phyloP scores from a whole-genome alignment of 2,113 vertebrate species.

The Phyllopteryx taeniolatus region DNA sequence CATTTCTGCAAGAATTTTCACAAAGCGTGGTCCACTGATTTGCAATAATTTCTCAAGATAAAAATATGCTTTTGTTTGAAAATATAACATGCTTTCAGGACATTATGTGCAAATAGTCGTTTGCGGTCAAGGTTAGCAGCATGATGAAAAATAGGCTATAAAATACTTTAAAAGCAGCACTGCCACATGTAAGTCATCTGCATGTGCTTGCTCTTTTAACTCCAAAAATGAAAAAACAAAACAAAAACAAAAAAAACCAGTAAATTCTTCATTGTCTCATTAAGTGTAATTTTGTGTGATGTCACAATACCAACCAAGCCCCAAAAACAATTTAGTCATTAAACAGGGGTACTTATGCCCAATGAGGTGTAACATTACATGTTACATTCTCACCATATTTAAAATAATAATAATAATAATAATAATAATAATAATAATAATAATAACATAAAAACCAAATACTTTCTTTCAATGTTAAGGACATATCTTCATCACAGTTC shows the following conservation, averaged over 20 bases:
- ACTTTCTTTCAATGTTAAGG: conserved; percentile 19
- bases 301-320: conserved; percentile 16
- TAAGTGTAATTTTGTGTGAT: conserved; percentile 28
- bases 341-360: not conserved
- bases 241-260: conserved; percentile 1
- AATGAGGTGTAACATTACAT: not conserved
- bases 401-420: too few relatives aligned
- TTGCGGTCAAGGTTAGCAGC: conserved; percentile 34
- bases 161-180: conserved; percentile 43
- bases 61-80: not conserved
- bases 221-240: conserved; percentile 35
- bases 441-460: too few relatives aligned
- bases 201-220: conserved; percentile 36
- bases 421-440: too few relatives aligned
- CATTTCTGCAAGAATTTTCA: too few relatives aligned
- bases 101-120: conserved; percentile 8
- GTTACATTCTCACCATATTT: not conserved
- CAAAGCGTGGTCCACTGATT: not conserved
- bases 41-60: not conserved
- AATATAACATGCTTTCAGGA: conserved; percentile 10
- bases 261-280: conserved; percentile 39
- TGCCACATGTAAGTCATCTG: conserved; percentile 30
- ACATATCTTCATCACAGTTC: conserved; percentile 29
- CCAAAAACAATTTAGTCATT: conserved; percentile 38
- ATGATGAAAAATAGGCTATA: conserved; percentile 18